A percentile compares a stretch with the other conserved stretches of the same genome.
Evolutionary conservation across 2,888 invertebrate species (phyloP).

Genomic region (Rhabditoides inermis): DNA sequence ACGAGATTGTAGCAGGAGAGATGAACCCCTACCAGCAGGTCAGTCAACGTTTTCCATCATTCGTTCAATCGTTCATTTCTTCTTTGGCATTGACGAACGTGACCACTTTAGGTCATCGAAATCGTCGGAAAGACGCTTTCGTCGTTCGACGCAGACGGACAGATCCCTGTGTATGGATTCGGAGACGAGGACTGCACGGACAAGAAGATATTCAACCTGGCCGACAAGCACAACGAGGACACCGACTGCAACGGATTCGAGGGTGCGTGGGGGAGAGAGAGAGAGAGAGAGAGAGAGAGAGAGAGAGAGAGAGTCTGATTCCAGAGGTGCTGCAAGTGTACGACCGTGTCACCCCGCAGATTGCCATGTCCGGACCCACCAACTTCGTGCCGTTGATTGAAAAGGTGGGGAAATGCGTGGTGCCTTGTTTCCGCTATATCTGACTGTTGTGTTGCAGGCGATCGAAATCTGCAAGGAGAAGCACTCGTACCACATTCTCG

Average conservation of each 20-base stretch:
- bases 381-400: conserved; percentile 58
- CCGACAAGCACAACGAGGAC: conserved; percentile 45
- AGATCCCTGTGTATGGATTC: conserved; percentile 58
- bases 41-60: neutral
- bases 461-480: conserved; percentile 55
- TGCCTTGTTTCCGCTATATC: neutral
- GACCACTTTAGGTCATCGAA: conserved; percentile 53
- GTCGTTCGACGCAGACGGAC: conserved; percentile 56
- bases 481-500: conserved; percentile 57
- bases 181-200: conserved; percentile 56
- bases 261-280: conserved; percentile 21
- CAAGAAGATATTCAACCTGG: conserved; percentile 46
- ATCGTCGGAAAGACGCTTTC: conserved; percentile 57
- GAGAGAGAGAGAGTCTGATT: conserved; percentile 7
- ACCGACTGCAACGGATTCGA: conserved; percentile 54
- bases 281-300: neutral
- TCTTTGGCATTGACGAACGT: neutral
- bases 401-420: conserved; percentile 6
- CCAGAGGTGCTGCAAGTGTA: conserved; percentile 56
- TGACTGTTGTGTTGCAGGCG: too few relatives aligned
- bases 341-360: conserved; percentile 54
- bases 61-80: neutral
- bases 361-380: conserved; percentile 58
- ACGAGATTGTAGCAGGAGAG: conserved; percentile 51
- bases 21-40: conserved; percentile 57